These are phyloP conservation scores for Pseudorhiza aurosa DNA, from an alignment of 30 jellyfish, hydroid and myxozoan genomes.

Conservation along the genomic window DNA sequence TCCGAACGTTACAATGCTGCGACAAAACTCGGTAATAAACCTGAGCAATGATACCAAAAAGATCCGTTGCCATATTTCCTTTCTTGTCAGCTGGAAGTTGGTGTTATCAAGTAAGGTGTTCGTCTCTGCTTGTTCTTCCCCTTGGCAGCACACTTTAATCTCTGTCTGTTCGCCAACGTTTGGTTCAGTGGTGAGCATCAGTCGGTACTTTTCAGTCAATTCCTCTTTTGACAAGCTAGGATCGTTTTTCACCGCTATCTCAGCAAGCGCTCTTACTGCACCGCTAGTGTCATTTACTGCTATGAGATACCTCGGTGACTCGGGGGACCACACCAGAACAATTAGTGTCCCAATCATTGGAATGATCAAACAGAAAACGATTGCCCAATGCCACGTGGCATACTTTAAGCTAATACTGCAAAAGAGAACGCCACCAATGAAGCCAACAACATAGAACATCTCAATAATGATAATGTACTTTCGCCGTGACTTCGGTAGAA, in stretches of 20 bases:
- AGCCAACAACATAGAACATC: background rate
- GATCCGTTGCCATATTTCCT: background rate
- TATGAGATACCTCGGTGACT: background rate
- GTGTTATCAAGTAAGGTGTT: background rate
- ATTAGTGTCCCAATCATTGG: background rate
- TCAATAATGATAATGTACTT: background rate
- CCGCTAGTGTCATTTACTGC: background rate
- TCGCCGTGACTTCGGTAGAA: background rate
- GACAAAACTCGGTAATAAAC: background rate
- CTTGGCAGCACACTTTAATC: background rate
- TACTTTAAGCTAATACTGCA: background rate
- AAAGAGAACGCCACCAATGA: background rate
- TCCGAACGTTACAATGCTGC: background rate
- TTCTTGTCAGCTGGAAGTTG: background rate
- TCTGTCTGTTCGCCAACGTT: background rate
- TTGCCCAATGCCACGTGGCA: background rate
- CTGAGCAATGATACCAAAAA: background rate
- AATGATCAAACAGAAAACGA: background rate
- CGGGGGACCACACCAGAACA: background rate
- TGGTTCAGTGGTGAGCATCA: background rate
- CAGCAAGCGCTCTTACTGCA: background rate
- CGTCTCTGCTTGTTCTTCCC: background rate
- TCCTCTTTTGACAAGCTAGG: background rate
- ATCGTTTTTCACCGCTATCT: background rate
- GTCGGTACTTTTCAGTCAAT: background rate